Evolutionary conservation across 2,888 invertebrate species (phyloP).

Genomic region (Camponotus fellah): DNA sequence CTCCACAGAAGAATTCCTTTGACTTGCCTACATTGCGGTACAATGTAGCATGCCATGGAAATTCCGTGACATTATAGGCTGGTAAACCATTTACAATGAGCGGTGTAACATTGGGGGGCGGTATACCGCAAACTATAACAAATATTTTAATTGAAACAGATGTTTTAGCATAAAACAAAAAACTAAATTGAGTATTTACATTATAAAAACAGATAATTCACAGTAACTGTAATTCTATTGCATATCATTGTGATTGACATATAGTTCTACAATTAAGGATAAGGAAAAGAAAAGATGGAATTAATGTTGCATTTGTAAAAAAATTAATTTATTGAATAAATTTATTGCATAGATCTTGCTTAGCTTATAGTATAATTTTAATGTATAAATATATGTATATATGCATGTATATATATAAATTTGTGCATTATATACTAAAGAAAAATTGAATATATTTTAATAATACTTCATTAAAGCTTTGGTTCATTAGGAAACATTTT

Average conservation of each 20-base stretch:
- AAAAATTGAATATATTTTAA: constrained; percentile 40
- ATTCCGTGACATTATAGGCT: constrained; percentile 78
- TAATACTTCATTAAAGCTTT: constrained; percentile 40
- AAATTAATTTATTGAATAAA: background rate
- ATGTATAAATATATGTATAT: background rate
- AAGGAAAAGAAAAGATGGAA: constrained; percentile 6
- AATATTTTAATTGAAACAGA: constrained; percentile 21
- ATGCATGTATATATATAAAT: background rate
- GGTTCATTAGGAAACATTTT: constrained; percentile 17
- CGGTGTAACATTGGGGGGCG: constrained; percentile 63
- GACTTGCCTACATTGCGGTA: constrained; percentile 69
- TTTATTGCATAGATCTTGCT: constrained; percentile 51
- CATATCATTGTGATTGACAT: background rate
- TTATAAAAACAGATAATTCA: constrained; percentile 56
- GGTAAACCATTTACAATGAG: constrained; percentile 78
- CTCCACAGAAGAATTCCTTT: constrained; percentile 83
- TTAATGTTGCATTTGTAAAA: constrained; percentile 1
- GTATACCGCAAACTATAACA: constrained; percentile 83
- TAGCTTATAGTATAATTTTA: background rate
- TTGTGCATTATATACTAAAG: background rate
- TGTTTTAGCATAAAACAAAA: background rate
- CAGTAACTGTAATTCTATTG: constrained; percentile 37
- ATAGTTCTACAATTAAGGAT: constrained; percentile 19
- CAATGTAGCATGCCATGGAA: constrained; percentile 85
- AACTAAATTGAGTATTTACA: background rate